A percentile compares a stretch with the other conserved stretches of the same genome.
Conservation (phyloP, 2,797 vertebrate genomes). For the Chromobotia macracanthus region DNA sequence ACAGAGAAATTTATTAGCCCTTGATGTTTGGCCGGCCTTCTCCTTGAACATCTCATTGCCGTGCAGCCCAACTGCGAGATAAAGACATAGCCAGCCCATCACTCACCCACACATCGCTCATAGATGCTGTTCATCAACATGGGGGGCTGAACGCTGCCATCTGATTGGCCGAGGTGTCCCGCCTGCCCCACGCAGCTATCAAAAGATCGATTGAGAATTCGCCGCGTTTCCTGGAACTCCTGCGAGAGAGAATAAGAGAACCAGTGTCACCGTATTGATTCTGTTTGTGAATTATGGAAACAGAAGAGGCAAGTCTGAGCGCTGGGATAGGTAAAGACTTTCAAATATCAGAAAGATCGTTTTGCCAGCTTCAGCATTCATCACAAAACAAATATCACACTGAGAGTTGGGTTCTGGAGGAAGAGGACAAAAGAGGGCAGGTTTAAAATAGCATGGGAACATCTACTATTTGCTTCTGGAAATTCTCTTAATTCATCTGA, state of each 20-base stretch:
- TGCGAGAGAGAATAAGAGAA: conserved; percentile 39
- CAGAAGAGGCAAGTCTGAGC: conserved; percentile 26
- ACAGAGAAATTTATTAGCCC: conserved; percentile 39
- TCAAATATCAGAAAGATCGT: conserved; percentile 25
- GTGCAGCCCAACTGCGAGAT: conserved; percentile 17
- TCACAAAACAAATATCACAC: conserved; percentile 44
- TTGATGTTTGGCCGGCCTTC: conserved; percentile 40
- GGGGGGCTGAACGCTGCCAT: conserved; percentile 58
- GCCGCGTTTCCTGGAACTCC: conserved; percentile 55
- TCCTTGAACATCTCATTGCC: conserved; percentile 38
- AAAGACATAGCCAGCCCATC: conserved; percentile 33
- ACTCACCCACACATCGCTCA: conserved; percentile 76
- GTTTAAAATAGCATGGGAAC: conserved; percentile 12
- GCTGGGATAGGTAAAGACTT: conserved; percentile 27
- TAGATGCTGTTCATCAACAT: conserved; percentile 65
- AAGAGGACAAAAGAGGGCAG: conserved; percentile 2
- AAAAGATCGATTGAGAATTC: conserved; percentile 69
- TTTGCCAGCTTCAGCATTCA: conserved; percentile 6
- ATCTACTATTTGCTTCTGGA: conserved; percentile 33
- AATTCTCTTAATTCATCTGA: conserved; percentile 47
- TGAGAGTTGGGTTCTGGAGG: conserved; percentile 1
- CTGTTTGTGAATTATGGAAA: conserved; percentile 42
- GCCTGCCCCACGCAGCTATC: conserved; percentile 69
- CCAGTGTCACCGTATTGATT: conserved; percentile 33
- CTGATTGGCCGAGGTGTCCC: conserved; percentile 61